Evolutionary conservation across 30 jellyfish, hydroid and myxozoan species (phyloP).

Genomic region (Cassiopea xamachana): DNA sequence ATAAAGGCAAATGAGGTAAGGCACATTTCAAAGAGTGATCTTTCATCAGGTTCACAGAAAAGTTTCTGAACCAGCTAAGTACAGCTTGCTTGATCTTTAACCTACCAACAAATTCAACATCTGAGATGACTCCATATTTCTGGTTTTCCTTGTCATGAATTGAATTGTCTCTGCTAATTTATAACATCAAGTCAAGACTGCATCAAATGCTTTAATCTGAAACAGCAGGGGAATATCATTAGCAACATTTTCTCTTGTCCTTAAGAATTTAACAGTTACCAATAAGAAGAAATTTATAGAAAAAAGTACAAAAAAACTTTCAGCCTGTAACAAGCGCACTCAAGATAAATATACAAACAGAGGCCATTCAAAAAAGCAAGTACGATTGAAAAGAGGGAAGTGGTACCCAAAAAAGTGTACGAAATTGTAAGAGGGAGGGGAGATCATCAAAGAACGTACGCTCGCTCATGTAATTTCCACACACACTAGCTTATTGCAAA

Average conservation of each 20-base stretch:
- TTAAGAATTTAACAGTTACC: background rate
- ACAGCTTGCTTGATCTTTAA: background rate
- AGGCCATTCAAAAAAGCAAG: background rate
- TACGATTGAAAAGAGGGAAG: background rate
- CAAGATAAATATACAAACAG: background rate
- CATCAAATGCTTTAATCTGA: conserved; percentile 13
- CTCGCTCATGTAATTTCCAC: too few species aligned
- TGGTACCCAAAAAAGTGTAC: too few species aligned
- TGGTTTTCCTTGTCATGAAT: background rate
- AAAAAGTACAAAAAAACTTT: too few species aligned
- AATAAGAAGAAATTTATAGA: background rate
- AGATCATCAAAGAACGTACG: too few species aligned
- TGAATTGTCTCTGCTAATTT: background rate
- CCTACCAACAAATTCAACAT: conserved; percentile 13
- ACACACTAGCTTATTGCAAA: too few species aligned
- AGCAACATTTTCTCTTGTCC: background rate
- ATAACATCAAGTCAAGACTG: background rate
- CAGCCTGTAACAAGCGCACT: background rate
- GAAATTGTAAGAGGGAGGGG: too few species aligned
- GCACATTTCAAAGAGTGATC: too few species aligned
- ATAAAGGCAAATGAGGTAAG: too few species aligned
- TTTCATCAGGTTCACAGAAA: too few species aligned
- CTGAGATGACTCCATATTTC: background rate
- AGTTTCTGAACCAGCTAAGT: background rate
- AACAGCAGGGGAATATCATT: background rate